A percentile compares a stretch with the other conserved stretches of the same genome.
Conservation (phyloP, 2,888 invertebrate species). For the Periphyllus acericola region DNA sequence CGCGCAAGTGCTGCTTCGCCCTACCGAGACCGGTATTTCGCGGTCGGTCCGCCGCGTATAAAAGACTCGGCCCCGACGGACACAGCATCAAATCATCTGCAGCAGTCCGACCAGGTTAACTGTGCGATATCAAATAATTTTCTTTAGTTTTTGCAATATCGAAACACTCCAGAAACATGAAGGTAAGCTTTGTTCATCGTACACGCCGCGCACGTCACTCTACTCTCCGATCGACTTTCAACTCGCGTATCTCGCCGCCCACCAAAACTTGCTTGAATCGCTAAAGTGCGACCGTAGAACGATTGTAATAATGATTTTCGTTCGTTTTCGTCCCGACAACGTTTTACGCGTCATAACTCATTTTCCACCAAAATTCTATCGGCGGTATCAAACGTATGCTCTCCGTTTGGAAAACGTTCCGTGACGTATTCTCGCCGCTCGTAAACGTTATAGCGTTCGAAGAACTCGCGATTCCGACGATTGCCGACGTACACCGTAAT, state of each 20-base stretch:
- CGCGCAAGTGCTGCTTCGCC: neutral
- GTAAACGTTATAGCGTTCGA: too few species aligned
- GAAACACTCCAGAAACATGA: constrained; percentile 39
- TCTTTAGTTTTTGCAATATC: constrained; percentile 2
- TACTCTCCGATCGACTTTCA: too few species aligned
- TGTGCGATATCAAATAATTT: constrained; percentile 21
- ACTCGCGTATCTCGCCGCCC: too few species aligned
- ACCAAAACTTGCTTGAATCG: too few species aligned
- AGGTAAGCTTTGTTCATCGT: constrained; percentile 27
- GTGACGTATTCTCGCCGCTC: too few species aligned
- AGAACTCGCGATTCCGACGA: too few species aligned
- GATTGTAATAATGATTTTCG: too few species aligned
- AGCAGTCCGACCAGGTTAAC: constrained; percentile 27
- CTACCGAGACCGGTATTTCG: neutral
- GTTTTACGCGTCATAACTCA: neutral
- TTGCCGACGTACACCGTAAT: too few species aligned
- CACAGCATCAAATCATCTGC: constrained; percentile 28
- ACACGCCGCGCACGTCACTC: neutral
- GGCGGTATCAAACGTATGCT: too few species aligned
- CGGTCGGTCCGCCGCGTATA: neutral
- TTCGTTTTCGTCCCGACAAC: neutral
- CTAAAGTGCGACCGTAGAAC: too few species aligned
- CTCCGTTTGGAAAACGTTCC: too few species aligned
- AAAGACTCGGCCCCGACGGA: neutral
- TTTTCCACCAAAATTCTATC: neutral